These are phyloP conservation scores for Syngnathus typhle DNA, from an alignment of 2,113 vertebrate species.

Conservation along the genomic window DNA sequence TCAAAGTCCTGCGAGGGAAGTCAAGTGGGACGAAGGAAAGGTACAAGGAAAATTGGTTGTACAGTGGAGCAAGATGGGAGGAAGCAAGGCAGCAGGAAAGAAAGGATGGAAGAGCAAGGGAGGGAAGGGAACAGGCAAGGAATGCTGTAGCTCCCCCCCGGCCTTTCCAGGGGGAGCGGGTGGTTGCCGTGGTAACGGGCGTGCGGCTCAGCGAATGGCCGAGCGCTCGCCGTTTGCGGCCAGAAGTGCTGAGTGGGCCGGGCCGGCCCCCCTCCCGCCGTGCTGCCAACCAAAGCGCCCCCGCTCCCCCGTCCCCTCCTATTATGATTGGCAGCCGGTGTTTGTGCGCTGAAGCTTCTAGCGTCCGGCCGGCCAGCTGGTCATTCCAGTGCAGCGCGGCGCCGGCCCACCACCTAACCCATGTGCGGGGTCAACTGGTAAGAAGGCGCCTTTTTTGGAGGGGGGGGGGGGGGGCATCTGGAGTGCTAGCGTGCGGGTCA, in stretches of 20 bases:
- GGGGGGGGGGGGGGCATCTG: no score
- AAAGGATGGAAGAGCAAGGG: background rate
- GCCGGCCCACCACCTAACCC: conserved; percentile 71
- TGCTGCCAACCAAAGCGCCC: background rate
- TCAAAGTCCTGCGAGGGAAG: background rate
- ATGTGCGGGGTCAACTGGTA: conserved; percentile 80
- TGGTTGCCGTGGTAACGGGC: conserved; percentile 50
- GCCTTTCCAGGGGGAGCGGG: background rate
- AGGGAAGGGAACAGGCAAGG: background rate
- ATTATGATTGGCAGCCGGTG: conserved; percentile 64
- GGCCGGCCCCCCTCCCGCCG: conserved; percentile 7
- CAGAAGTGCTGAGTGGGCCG: conserved; percentile 74
- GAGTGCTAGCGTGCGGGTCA: no score
- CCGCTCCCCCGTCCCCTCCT: conserved; percentile 33
- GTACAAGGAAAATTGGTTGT: background rate
- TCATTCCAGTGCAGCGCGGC: conserved; percentile 57
- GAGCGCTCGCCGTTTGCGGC: conserved; percentile 37
- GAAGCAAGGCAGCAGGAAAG: background rate
- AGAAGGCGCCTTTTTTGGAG: conserved; percentile 36
- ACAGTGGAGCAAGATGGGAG: background rate
- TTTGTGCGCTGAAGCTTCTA: conserved; percentile 73
- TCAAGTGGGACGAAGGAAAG: background rate
- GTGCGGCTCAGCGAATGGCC: conserved; percentile 54
- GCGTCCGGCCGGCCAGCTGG: conserved; percentile 55
- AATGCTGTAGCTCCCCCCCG: background rate